phyloP scores from a whole-genome alignment of 2,797 vertebrate genomes.

The Phoeniculus purpureus region DNA sequence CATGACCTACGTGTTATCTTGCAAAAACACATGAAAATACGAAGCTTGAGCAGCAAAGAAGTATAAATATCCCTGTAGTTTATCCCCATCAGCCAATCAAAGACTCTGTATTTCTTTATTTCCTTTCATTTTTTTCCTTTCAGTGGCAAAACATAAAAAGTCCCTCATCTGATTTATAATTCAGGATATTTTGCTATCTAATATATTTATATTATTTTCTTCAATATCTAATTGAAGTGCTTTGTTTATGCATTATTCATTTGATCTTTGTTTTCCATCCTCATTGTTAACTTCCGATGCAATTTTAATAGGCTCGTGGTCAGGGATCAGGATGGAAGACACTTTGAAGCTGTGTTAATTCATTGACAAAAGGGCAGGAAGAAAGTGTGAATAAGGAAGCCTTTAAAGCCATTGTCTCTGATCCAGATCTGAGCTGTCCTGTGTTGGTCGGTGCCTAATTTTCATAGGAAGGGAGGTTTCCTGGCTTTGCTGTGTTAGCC shows the following conservation, averaged over 20 bases:
- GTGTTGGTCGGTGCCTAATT: not conserved
- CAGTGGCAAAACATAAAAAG: not conserved
- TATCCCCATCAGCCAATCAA: conserved; percentile 17
- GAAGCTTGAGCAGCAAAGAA: not conserved
- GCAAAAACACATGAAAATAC: conserved; percentile 48
- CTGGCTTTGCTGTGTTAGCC: not conserved
- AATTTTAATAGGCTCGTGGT: conserved; percentile 65
- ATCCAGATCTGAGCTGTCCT: not conserved
- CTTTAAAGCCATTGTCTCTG: not conserved
- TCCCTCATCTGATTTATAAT: conserved; percentile 46
- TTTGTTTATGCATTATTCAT: conserved; percentile 70
- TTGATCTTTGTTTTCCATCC: conserved; percentile 59
- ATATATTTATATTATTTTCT: conserved; percentile 65
- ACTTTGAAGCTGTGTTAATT: not conserved
- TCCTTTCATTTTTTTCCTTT: not conserved
- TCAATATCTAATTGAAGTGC: conserved; percentile 55
- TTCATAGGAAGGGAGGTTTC: not conserved
- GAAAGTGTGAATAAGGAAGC: not conserved
- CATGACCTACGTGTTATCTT: conserved; percentile 60
- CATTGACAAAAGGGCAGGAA: not conserved
- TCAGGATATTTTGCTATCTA: conserved; percentile 49
- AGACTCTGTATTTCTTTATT: conserved; percentile 7
- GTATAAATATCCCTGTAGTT: conserved; percentile 19
- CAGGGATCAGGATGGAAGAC: conserved; percentile 46
- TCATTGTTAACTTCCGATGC: conserved; percentile 59